Base-by-base conservation (phyloP, 2,113 vertebrate genomes). In the Erpornis zantholeuca region DNA sequence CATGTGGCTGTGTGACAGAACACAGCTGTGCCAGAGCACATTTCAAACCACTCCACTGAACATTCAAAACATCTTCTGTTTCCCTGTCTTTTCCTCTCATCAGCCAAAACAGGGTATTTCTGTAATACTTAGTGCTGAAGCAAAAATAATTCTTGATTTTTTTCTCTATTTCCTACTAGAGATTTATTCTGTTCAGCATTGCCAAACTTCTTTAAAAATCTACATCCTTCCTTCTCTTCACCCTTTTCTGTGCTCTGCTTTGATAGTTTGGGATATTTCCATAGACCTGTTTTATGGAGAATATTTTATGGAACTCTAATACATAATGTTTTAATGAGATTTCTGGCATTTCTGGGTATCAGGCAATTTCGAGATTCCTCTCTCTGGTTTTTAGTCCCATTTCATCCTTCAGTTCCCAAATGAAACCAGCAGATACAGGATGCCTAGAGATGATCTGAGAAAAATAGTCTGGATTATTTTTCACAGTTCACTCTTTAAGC, bases 161-260 rank as follows among this genome's bases (percentile, higher is more conserved):
- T 8, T 0, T 10, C 15, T n/a, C 11, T 5, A 4, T 76, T 76
- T 36, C n/a, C 21, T 20, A 7, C 49, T 40, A n/a, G 10, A 71
- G 16, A 76, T 79, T 56, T 68, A 38, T 44, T 60, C n/a, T 75
- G 13, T 59, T 79, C 42, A 66, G 45, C 8, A 63, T 10, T 13
- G 38, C 47, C 50, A 73, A 78, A 81, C 6, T 36, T 57, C 31
- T 66, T 42, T 9, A 23, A 71, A 64, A 79, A n/a, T n/a, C 4
- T 68, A 12, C 20, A 35, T 42, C 23, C 7, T 42, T 82, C 44
- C 10, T 44, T 44, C 33, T 61, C 18, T 79, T 88, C 15, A 53
- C 6, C 6, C 8, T 71, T 70, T 68, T 70, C 69, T 73, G 40
- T 88, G 7, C 23, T 44, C 36, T 75, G 5, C 31, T 52, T 72